Conservation (phyloP, 1,140 invertebrate genomes). For the Drosophila nigrodunni region DNA sequence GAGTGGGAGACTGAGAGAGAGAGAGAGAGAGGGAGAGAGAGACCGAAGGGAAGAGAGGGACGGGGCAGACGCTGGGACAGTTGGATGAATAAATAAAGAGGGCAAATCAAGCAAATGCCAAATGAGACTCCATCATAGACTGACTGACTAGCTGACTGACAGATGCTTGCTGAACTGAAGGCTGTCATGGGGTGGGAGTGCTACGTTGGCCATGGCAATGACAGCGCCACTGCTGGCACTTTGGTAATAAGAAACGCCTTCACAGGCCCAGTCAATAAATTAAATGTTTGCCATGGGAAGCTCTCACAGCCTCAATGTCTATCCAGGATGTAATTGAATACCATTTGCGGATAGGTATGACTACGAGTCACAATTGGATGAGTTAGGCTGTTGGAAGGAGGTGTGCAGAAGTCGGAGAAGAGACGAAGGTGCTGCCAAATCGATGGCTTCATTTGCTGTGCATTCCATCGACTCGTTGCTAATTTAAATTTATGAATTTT, state of each 20-base stretch:
- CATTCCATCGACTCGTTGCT: constrained; percentile 33
- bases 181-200: not conserved
- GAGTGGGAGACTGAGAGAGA: constrained; percentile 10
- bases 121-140: constrained; percentile 76
- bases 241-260: constrained; percentile 54
- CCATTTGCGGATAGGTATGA: constrained; percentile 35
- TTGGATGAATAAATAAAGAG: constrained; percentile 81
- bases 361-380: not conserved
- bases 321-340: constrained; percentile 40
- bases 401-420: constrained; percentile 4
- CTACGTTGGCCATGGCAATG: constrained; percentile 45
- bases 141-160: constrained; percentile 52
- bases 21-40: not conserved
- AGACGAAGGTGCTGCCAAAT: constrained; percentile 12
- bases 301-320: constrained; percentile 12
- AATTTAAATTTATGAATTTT: constrained; percentile 83
- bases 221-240: constrained; percentile 33
- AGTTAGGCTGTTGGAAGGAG: constrained; percentile 10
- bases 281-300: constrained; percentile 44
- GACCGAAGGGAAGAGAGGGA: not conserved
- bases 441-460: constrained; percentile 63
- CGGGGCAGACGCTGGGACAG: constrained; percentile 16
- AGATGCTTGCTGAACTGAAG: constrained; percentile 3
- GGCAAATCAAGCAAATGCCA: constrained; percentile 80
- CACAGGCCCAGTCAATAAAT: constrained; percentile 48